Conservation (phyloP, 1,140 invertebrate genomes). For the Heliconius himera region DNA sequence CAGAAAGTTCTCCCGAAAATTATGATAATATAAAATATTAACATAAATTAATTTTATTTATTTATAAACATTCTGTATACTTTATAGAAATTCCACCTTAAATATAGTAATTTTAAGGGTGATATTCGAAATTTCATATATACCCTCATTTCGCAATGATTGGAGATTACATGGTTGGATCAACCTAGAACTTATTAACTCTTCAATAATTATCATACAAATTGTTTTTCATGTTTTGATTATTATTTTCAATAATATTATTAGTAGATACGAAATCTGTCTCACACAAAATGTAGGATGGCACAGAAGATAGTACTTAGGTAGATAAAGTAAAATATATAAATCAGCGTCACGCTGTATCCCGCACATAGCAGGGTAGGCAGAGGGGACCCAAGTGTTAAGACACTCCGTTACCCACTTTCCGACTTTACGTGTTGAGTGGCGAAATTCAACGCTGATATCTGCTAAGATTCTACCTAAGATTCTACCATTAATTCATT, state of each 20-base stretch:
- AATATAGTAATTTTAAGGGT: background rate
- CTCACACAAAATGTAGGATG: no score
- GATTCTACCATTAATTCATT: no score
- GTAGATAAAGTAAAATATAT: no score
- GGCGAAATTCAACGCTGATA: no score
- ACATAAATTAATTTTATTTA: background rate
- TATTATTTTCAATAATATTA: background rate
- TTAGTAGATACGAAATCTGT: background rate
- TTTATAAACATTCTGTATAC: background rate
- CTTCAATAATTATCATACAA: constrained; percentile 28
- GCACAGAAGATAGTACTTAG: no score
- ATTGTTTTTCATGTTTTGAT: constrained; percentile 7
- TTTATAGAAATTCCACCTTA: background rate
- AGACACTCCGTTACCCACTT: no score
- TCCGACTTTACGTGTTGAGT: no score
- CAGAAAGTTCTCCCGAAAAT: background rate
- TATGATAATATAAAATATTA: background rate
- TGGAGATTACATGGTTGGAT: constrained; percentile 24
- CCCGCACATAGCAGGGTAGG: no score
- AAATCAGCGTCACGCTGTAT: no score
- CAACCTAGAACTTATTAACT: constrained; percentile 6
- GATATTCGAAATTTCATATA: background rate
- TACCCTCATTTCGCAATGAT: constrained; percentile 17
- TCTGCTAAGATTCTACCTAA: no score
- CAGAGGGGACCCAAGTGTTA: no score